Evolutionary conservation across 2,113 vertebrate species (phyloP), one percentile per base, ranked within the genome.

Genomic region (Galbula dea): DNA sequence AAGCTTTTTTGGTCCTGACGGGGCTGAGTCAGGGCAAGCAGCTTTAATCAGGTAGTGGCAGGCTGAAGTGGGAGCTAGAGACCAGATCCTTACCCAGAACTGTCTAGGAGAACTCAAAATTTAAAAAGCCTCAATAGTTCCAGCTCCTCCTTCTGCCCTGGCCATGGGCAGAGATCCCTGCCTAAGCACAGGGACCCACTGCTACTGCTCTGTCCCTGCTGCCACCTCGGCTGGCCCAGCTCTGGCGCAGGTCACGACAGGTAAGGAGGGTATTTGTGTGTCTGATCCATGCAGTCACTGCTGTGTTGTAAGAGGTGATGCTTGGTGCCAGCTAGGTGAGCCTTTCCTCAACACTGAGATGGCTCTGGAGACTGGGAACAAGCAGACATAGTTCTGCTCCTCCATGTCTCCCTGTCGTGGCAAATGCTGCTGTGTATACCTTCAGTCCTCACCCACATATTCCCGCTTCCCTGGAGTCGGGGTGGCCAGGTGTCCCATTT

Each of bases 311-410:
- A 41, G 86, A 65, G 32, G 54, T 12, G 67, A 54, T 2, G 6
- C 24, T 2, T 34, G 52, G 34, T 74, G 84, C 30, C 76, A 34
- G 23, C 15, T 2, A 4, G 63, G 63, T 36, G 73, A 91, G 65
- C 43, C 37, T 37, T 52, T 49, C 22, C 55, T 19, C 0, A 1
- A 19, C 32, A 34, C 37, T 0, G 0, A 27, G 48, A 18, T 58
- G 27, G 26, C 55, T 82, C 57, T 0, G 0, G 46, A 30, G 34
- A 0, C 3, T 23, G 63, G 36, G 48, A 45, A 30, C 55, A 77
- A 37, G 11, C 39, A 21, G 49, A 5, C 52, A 29, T 3, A 36
- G 72, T 34, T 41, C 75, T n/a, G 29, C 30, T 51, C 58, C 2
- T 12, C n/a, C 1, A 1, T 10, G 15, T 51, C 15, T 69, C 36